These are phyloP conservation scores for Zophobas morio DNA, from an alignment of 1,140 invertebrate genomes.

Conservation along the genomic window DNA sequence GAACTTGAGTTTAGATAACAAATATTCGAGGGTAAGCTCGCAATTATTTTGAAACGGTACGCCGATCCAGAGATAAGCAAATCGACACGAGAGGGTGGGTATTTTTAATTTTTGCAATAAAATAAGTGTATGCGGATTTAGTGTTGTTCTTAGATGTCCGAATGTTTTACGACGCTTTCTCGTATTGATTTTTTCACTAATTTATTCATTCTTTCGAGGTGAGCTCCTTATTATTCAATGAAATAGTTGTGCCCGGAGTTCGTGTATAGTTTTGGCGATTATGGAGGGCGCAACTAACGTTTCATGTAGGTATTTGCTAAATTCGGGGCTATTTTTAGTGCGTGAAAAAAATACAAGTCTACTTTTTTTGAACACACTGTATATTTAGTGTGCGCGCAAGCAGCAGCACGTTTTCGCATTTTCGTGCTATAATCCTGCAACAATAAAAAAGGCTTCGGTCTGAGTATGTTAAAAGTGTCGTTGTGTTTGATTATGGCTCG, in stretches of 20 bases:
- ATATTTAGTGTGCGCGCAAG: too few species aligned
- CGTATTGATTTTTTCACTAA: slow-evolving; percentile 42
- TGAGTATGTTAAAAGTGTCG: neutral
- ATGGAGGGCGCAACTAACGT: slow-evolving; percentile 15
- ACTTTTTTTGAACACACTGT: neutral
- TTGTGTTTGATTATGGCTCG: neutral
- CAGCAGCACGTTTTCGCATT: too few species aligned
- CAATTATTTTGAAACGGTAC: too few species aligned
- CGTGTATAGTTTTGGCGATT: slow-evolving; percentile 27
- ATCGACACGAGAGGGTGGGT: too few species aligned
- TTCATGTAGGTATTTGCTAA: slow-evolving; percentile 23
- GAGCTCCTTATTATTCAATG: slow-evolving; percentile 44
- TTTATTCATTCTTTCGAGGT: slow-evolving; percentile 46
- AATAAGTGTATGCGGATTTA: neutral
- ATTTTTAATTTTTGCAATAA: neutral
- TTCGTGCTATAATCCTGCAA: neutral
- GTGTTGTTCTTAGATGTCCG: too few species aligned
- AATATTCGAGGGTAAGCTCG: too few species aligned
- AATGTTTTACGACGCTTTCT: neutral
- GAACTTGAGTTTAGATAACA: too few species aligned
- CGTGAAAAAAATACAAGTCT: neutral
- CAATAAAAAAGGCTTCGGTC: slow-evolving; percentile 3
- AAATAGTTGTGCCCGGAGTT: slow-evolving; percentile 43
- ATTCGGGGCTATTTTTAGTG: neutral
- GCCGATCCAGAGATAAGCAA: too few species aligned